A percentile compares a stretch with the other conserved stretches of the same genome.
Evolutionary conservation across 2,113 vertebrate species (phyloP).

Genomic region (Rhynchopsitta pachyrhyncha): DNA sequence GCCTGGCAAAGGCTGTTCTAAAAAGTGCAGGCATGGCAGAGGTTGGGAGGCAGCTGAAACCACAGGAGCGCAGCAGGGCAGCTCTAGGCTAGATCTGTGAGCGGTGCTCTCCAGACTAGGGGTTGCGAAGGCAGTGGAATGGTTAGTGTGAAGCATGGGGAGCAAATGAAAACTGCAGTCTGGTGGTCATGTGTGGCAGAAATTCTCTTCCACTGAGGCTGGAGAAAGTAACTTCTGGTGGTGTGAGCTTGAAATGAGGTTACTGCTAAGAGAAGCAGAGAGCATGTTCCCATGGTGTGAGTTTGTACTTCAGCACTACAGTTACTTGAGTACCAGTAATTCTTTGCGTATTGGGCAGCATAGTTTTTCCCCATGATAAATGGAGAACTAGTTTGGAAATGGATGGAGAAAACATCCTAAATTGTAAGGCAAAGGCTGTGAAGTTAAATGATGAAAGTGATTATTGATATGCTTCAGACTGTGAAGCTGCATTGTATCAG

Average conservation of each 20-base stretch:
- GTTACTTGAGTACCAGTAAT: background rate
- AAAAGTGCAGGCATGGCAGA: background rate
- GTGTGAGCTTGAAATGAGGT: background rate
- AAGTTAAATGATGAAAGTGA: background rate
- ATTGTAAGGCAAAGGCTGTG: background rate
- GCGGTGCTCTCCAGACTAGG: rapidly evolving
- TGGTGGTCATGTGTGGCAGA: rapidly evolving
- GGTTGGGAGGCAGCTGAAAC: background rate
- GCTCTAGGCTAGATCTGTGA: background rate
- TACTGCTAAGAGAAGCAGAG: background rate
- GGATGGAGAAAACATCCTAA: background rate
- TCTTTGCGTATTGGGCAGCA: background rate
- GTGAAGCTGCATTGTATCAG: background rate
- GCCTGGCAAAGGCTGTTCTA: background rate
- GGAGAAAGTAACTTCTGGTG: background rate
- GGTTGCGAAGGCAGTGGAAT: rapidly evolving
- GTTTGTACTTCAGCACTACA: background rate
- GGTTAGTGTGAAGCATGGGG: background rate
- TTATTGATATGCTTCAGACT: background rate
- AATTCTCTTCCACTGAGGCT: background rate
- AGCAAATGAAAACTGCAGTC: background rate
- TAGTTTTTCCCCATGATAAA: background rate
- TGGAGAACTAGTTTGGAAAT: background rate
- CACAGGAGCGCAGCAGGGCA: rapidly evolving
- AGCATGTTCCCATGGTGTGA: rapidly evolving